phyloP scores from a whole-genome alignment of 2,797 vertebrate genomes.

The Coracias cyanogaster region DNA sequence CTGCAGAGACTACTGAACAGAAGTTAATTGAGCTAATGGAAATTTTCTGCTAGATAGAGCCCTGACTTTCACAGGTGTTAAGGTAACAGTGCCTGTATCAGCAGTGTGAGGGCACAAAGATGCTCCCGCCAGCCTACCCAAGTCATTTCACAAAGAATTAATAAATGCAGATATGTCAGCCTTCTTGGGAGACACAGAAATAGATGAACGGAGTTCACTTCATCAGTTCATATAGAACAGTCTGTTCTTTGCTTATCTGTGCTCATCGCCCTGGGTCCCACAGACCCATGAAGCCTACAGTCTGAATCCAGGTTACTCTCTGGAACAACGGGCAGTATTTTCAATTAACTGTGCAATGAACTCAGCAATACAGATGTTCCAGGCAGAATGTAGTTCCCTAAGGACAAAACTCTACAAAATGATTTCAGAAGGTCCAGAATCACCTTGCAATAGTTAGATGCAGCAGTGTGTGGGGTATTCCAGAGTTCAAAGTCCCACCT shows the following conservation, averaged over 20 bases:
- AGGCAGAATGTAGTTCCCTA: neutral
- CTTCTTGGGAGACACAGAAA: neutral
- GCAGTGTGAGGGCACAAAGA: neutral
- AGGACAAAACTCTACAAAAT: neutral
- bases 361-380: neutral
- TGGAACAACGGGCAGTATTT: constrained; percentile 1
- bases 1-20: neutral
- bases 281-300: neutral
- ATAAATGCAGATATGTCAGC: neutral
- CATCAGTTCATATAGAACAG: neutral
- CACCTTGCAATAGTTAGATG: neutral
- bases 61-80: neutral
- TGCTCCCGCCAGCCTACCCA: neutral
- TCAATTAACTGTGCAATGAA: constrained; percentile 1
- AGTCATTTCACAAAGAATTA: neutral
- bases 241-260: neutral
- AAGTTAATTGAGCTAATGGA: neutral
- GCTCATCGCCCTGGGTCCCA: neutral
- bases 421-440: neutral
- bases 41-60: neutral
- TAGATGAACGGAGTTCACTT: neutral
- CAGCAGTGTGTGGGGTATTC: neutral
- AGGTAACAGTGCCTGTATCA: neutral
- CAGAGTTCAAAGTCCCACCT: neutral
- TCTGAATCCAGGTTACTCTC: neutral